A percentile compares a stretch with the other conserved stretches of the same genome.
These are phyloP conservation scores for Drosophila borealis DNA, from an alignment of 2,888 invertebrate genomes.

Conservation along the genomic window DNA sequence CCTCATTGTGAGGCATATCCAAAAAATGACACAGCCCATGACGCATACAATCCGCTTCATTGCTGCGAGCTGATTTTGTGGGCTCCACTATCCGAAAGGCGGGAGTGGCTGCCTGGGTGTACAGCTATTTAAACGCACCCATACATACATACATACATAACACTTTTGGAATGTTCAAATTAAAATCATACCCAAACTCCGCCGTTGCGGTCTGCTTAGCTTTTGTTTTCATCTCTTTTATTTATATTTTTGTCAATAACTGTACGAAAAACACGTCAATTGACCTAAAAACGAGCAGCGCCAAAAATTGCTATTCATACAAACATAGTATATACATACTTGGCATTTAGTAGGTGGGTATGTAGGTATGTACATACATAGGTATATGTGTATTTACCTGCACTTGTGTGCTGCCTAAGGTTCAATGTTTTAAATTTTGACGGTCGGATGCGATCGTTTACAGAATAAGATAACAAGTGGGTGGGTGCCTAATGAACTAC, in stretches of 20 bases:
- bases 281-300: slow-evolving; percentile 71
- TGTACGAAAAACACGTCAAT: slow-evolving; percentile 59
- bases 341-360: background rate
- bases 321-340: slow-evolving; percentile 12
- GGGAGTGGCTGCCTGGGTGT: slow-evolving; percentile 48
- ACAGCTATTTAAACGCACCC: slow-evolving; percentile 40
- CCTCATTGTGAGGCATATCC: slow-evolving; percentile 54
- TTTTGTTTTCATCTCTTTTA: slow-evolving; percentile 29
- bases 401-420: slow-evolving; percentile 44
- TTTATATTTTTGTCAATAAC: slow-evolving; percentile 51
- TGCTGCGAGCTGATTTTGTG: slow-evolving; percentile 21
- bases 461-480: slow-evolving; percentile 23
- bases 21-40: slow-evolving; percentile 64
- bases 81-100: slow-evolving; percentile 26
- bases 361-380: background rate
- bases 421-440: slow-evolving; percentile 65
- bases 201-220: slow-evolving; percentile 53
- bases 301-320: slow-evolving; percentile 29
- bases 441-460: slow-evolving; percentile 39
- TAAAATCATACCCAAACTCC: slow-evolving; percentile 24
- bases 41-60: slow-evolving; percentile 52
- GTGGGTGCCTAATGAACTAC: slow-evolving; percentile 2
- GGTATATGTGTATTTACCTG: slow-evolving; percentile 10
- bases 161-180: slow-evolving; percentile 30
- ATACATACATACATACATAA: slow-evolving; percentile 4